phyloP scores from a whole-genome alignment of 1,140 invertebrate genomes.

The Saxidomus purpurata region DNA sequence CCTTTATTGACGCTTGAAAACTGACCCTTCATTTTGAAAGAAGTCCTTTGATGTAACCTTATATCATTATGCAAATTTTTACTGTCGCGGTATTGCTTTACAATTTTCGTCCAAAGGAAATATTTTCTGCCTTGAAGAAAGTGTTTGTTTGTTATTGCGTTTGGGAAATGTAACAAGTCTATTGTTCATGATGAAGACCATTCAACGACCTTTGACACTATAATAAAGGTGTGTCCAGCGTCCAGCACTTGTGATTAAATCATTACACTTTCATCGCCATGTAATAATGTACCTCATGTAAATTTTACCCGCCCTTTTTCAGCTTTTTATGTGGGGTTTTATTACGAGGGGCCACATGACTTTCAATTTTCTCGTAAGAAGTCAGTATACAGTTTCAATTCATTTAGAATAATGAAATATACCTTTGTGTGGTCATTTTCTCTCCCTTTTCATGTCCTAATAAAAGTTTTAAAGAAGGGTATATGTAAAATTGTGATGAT shows the following conservation, averaged over 20 bases:
- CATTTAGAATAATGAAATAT: background rate
- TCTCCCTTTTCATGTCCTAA: too few relatives aligned
- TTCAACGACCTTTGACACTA: slow-evolving; percentile 10
- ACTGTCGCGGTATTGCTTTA: background rate
- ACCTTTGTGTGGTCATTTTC: background rate
- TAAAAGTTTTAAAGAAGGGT: too few relatives aligned
- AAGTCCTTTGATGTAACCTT: slow-evolving; percentile 28
- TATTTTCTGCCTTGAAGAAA: slow-evolving; percentile 31
- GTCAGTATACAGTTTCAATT: background rate
- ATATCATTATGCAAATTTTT: slow-evolving; percentile 46
- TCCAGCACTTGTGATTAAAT: slow-evolving; percentile 23
- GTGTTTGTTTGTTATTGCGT: background rate
- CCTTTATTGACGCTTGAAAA: background rate
- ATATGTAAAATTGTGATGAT: too few relatives aligned
- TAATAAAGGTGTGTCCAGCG: slow-evolving; percentile 43
- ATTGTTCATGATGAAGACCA: background rate
- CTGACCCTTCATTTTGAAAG: slow-evolving; percentile 14
- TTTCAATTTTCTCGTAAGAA: background rate
- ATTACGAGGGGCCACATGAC: background rate
- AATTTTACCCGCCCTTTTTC: slow-evolving; percentile 13
- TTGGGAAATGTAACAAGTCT: slow-evolving; percentile 16
- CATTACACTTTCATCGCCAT: slow-evolving; percentile 36
- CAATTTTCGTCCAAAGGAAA: background rate
- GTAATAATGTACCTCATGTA: slow-evolving; percentile 10
- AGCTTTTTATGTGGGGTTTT: slow-evolving; percentile 35